Base-by-base conservation (phyloP, 37 sponge, comb jelly and placozoan species). In the Cladorhizidae sp. region DNA sequence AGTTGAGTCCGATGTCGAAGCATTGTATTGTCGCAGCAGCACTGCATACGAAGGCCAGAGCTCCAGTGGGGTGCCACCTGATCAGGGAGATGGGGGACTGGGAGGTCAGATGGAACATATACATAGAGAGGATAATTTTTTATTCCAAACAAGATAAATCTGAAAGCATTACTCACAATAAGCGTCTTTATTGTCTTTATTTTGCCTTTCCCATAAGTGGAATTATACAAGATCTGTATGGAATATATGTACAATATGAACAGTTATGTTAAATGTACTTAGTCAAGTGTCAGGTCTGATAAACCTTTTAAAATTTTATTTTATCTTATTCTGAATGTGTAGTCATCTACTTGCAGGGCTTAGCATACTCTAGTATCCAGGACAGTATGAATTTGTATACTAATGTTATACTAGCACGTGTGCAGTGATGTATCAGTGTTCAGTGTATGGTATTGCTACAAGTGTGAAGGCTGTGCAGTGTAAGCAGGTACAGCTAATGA, bases 1-100 rank as follows among this genome's bases (percentile, higher is more conserved):
- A 79, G 59, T 72, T 87, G 54, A 91, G 84, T 0, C 72, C 88
- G 22, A 73, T 5, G 80, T 91, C 92, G 78, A 54, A 86, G 45
- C 79, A 87, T 64, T 91, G 92, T 15, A 91, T 35, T 63, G 79
- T 72, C 35, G 88, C 92, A 9, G 15, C 35, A 50, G 74, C 31
- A 49, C 87, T 65, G 33, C 79, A 69, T 15, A 91, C 84, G 40
- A 87, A 69, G 32, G 57, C 88, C 65, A 91, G 23, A 40, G 70
- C 32, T 17, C 87, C 92, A 63, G 88, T 79, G 26, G 92, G 88
- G 58, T 91, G 88, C 92, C 92, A 91, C 32, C 49, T 57, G 71
- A 87, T 67, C 40, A 65, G 61, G 32, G 80, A 57, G 54, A 89
- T 89, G 9, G 79, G 73, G 2, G 72, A 71, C 89, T 89, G 33